These are phyloP conservation scores for Centropus bengalensis DNA, from an alignment of 2,113 vertebrate species.

Conservation along the genomic window DNA sequence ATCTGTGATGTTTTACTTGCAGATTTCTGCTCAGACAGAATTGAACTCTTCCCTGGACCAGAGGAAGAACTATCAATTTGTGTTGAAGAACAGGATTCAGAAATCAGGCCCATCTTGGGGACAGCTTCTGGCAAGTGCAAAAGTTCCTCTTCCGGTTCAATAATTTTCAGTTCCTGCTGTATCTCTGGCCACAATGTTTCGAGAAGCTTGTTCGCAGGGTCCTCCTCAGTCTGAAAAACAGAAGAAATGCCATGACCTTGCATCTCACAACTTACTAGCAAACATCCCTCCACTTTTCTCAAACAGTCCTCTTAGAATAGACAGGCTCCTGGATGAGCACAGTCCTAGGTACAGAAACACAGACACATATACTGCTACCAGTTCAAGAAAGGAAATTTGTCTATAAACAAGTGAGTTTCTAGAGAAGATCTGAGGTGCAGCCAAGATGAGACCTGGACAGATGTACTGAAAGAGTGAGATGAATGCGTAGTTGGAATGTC, in stretches of 20 bases:
- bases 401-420: conserved; percentile 4
- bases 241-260: neutral
- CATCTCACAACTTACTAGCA: neutral
- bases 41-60: neutral
- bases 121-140: conserved; percentile 11
- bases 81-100: neutral
- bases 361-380: neutral
- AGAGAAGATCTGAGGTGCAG: neutral
- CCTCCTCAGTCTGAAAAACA: conserved; percentile 78
- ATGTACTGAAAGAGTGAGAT: neutral
- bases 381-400: neutral
- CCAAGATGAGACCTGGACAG: conserved; percentile 2
- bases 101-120: neutral
- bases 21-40: neutral
- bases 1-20: conserved; percentile 8
- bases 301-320: neutral
- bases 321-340: neutral
- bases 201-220: conserved; percentile 36
- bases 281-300: neutral
- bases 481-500: conserved; percentile 44
- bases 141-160: conserved; percentile 86
- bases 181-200: conserved; percentile 80
- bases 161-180: conserved; percentile 87
- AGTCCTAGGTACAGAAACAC: neutral
- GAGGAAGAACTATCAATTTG: neutral